Evolutionary conservation across 2,797 vertebrate species (phyloP), one percentile per base, ranked within the genome.

Genomic region (Poecilia picta): DNA sequence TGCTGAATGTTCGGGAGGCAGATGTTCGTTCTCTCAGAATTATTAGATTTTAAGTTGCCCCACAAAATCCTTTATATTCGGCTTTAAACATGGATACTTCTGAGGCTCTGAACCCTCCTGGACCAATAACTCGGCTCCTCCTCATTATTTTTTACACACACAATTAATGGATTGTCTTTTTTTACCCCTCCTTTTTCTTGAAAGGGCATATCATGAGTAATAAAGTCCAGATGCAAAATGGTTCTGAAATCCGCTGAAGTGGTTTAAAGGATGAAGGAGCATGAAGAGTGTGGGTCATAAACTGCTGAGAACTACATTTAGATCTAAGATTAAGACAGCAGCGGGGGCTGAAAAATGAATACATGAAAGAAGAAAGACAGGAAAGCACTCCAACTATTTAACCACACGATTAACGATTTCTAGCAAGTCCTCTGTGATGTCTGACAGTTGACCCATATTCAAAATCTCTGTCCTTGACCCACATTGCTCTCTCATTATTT

Each of bases 131-230:
- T 87, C 81, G 64, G 72, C 78, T 87, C 89, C 76, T 89, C 81
- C 76, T 89, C 81, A 87, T 91, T 91, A 88, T 90, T 90, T 87
- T 91, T 92, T 90, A 86, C 87, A 85, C 62, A 77, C 74, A 76
- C 89, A 92, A 92, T 94, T 94, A 93, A 93, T 82, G 81, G 85
- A 86, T 53, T 75, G 16, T 77, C 70, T 84, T 81, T 88, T 80
- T 75, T 62, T 13, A 74, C 62, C 86, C 81, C 75, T 85, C 83
- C 85, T 81, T 81, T 85, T 85, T 85, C 86, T 77, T 91, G 85
- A 91, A 93, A 94, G 92, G 88, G 89, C 89, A 92, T 92, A 86
- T 89, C 90, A 90, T 53, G 87, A 93, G 83, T 78, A 85, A 93
- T 93, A 94, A 93, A 87, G 87, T 88, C 86, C 7, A 71, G 73